These are phyloP conservation scores for Drosophila obscura DNA, from an alignment of 1,140 invertebrate genomes.

Conservation along the genomic window DNA sequence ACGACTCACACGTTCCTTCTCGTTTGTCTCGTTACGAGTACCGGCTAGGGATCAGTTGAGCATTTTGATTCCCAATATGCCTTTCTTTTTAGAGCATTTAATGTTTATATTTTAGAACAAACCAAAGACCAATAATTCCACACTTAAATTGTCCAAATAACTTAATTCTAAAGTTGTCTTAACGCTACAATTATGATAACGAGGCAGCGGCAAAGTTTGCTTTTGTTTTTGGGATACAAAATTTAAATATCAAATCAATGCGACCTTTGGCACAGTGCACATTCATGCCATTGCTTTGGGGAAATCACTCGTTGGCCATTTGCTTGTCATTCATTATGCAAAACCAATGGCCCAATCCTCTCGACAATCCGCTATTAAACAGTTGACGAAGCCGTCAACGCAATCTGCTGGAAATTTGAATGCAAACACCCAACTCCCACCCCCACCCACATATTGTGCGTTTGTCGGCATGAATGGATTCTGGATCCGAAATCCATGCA, in stretches of 20 bases:
- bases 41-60: too few species aligned
- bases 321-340: constrained; percentile 42
- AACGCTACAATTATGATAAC: too few species aligned
- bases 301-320: neutral
- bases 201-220: too few species aligned
- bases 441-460: constrained; percentile 31
- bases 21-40: too few species aligned
- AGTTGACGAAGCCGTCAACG: constrained; percentile 35
- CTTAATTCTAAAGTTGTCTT: too few species aligned
- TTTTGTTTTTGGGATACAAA: neutral
- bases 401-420: constrained; percentile 74
- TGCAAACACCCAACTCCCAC: constrained; percentile 39
- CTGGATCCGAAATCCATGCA: constrained; percentile 27
- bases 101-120: too few species aligned
- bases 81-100: too few species aligned
- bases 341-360: constrained; percentile 22
- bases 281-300: constrained; percentile 4
- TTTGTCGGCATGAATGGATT: constrained; percentile 20
- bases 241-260: constrained; percentile 13
- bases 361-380: constrained; percentile 29
- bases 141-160: too few species aligned
- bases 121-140: too few species aligned
- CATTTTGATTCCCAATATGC: too few species aligned
- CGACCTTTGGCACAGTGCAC: constrained; percentile 4
- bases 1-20: too few species aligned